phyloP scores from a whole-genome alignment of 2,888 invertebrate species.

The Rugalucina vietnamica region DNA sequence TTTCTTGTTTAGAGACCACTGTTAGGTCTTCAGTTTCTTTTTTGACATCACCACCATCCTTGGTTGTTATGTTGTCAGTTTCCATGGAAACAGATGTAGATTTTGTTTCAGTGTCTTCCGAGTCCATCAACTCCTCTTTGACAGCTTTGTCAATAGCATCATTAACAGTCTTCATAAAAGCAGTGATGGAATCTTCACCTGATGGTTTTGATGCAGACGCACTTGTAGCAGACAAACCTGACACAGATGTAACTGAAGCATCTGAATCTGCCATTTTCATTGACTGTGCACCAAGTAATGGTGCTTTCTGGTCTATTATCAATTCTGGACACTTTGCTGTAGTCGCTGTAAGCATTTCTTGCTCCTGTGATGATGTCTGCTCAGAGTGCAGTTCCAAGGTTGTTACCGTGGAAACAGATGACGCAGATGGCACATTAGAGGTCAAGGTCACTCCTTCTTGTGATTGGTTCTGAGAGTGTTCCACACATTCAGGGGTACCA shows the following conservation, averaged over 20 bases:
- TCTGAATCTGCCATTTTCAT: neutral
- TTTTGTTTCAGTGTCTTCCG: neutral
- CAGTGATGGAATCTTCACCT: neutral
- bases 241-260: neutral
- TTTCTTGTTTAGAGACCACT: neutral
- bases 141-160: neutral
- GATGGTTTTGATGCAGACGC: neutral
- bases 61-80: neutral
- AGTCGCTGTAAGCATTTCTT: slow-evolving; percentile 41
- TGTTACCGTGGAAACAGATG: slow-evolving; percentile 31
- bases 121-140: neutral
- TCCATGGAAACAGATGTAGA: neutral
- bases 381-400: slow-evolving; percentile 57
- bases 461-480: slow-evolving; percentile 5
- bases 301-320: neutral
- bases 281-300: neutral
- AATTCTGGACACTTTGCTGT: slow-evolving; percentile 5
- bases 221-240: neutral
- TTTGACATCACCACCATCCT: neutral
- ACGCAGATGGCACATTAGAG: neutral
- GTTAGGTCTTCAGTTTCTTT: neutral
- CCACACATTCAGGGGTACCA: neutral
- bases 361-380: slow-evolving; percentile 36
- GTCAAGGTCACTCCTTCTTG: neutral
- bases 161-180: neutral